These are phyloP conservation scores for Cladorhizidae sp. DNA, from an alignment of 37 sponge, comb jelly and placozoan genomes.

Conservation along the genomic window DNA sequence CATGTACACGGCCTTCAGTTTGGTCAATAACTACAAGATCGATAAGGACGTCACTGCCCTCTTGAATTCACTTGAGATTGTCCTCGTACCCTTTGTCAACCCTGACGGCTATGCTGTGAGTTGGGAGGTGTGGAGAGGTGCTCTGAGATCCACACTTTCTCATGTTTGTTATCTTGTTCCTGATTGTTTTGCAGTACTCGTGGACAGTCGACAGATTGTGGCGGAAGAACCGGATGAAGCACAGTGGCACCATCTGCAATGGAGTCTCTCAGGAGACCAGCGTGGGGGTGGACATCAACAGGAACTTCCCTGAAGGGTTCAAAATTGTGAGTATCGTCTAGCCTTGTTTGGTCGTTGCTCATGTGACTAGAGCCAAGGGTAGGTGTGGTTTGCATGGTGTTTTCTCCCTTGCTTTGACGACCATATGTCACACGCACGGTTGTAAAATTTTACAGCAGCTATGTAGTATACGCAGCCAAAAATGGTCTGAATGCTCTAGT, in stretches of 20 bases:
- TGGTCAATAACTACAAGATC: constrained; percentile 11
- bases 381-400: no score
- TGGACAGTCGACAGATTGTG: constrained; percentile 73
- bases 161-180: not conserved
- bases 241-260: not conserved
- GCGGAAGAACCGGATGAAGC: constrained; percentile 68
- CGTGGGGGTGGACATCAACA: constrained; percentile 82
- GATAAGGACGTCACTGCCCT: constrained; percentile 19
- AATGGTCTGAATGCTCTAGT: no score
- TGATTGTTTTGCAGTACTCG: constrained; percentile 42
- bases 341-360: no score
- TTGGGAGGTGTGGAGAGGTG: constrained; percentile 1
- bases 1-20: constrained; percentile 56
- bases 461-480: no score
- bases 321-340: constrained; percentile 2
- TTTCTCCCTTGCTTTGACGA: no score
- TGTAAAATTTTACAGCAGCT: no score
- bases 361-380: no score
- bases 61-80: constrained; percentile 50
- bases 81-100: constrained; percentile 79
- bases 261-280: not conserved
- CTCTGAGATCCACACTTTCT: not conserved
- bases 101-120: constrained; percentile 85
- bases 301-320: constrained; percentile 79
- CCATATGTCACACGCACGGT: no score